phyloP scores from a whole-genome alignment of 2,888 invertebrate genomes.

The Chymomyza caudatula region DNA sequence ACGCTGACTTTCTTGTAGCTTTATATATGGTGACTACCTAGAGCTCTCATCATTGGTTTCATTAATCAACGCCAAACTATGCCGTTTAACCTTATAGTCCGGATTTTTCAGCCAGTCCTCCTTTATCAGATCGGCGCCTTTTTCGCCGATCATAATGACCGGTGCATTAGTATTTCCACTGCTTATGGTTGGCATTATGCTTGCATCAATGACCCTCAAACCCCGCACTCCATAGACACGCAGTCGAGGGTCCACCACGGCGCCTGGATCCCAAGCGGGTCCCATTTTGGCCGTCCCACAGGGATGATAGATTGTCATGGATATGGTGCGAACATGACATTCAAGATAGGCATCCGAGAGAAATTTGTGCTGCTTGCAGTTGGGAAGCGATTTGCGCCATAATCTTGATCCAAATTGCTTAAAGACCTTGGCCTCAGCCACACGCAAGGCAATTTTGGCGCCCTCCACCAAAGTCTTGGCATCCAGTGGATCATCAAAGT shows the following conservation, averaged over 20 bases:
- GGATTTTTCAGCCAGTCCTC: slow-evolving; percentile 85
- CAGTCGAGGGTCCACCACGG: slow-evolving; percentile 89
- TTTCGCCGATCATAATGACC: slow-evolving; percentile 94
- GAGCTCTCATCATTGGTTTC: slow-evolving; percentile 3
- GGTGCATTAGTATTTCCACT: slow-evolving; percentile 95
- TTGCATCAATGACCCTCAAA: slow-evolving; percentile 90
- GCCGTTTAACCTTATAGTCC: slow-evolving; percentile 67
- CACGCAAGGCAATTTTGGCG: slow-evolving; percentile 85
- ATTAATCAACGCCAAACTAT: slow-evolving; percentile 17
- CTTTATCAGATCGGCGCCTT: slow-evolving; percentile 91
- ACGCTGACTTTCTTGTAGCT: neutral
- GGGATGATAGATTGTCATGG: slow-evolving; percentile 94
- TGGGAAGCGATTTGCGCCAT: slow-evolving; percentile 87
- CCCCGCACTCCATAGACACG: slow-evolving; percentile 88
- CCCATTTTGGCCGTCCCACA: slow-evolving; percentile 95
- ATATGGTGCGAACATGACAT: slow-evolving; percentile 90
- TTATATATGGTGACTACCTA: neutral
- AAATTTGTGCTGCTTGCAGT: slow-evolving; percentile 85
- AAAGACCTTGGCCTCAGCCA: slow-evolving; percentile 87
- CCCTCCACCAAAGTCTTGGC: slow-evolving; percentile 91
- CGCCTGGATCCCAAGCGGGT: slow-evolving; percentile 85
- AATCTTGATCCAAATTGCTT: slow-evolving; percentile 88
- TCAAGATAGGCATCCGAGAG: slow-evolving; percentile 91
- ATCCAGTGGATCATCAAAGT: slow-evolving; percentile 89
- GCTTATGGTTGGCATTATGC: slow-evolving; percentile 92